Evolutionary conservation across 2,797 vertebrate species (phyloP).

Genomic region (Hoplostethus atlanticus): DNA sequence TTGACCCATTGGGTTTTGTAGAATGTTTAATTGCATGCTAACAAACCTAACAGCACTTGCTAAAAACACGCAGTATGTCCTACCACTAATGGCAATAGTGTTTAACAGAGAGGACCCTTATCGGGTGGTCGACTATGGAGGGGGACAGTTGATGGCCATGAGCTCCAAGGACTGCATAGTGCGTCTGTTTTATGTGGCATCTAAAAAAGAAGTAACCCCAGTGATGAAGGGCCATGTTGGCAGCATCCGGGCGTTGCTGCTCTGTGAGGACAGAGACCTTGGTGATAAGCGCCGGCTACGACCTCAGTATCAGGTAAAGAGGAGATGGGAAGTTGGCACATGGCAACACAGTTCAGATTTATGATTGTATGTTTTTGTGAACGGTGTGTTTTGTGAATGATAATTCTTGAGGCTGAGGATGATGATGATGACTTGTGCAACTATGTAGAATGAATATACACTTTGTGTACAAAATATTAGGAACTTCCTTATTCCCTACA

Average conservation of each 20-base stretch:
- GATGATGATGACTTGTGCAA: too few species aligned
- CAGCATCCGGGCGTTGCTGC: slow-evolving; percentile 79
- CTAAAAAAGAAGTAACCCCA: slow-evolving; percentile 49
- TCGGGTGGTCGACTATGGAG: slow-evolving; percentile 86
- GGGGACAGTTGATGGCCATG: slow-evolving; percentile 81
- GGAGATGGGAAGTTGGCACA: neutral
- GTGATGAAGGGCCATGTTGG: slow-evolving; percentile 83
- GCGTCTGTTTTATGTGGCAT: slow-evolving; percentile 72
- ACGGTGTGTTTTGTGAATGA: neutral
- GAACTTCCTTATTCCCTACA: too few species aligned
- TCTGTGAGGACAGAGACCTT: slow-evolving; percentile 86
- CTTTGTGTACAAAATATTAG: too few species aligned
- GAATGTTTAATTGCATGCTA: neutral
- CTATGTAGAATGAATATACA: too few species aligned
- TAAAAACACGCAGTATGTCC: neutral
- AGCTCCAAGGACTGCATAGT: slow-evolving; percentile 84
- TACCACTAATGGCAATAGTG: neutral
- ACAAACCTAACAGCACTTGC: too few species aligned
- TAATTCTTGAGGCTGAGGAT: neutral
- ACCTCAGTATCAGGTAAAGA: slow-evolving; percentile 90
- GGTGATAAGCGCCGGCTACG: slow-evolving; percentile 85
- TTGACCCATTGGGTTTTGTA: neutral
- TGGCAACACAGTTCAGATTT: too few species aligned
- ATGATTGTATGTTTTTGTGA: neutral
- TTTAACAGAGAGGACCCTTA: slow-evolving; percentile 80